A percentile compares a stretch with the other conserved stretches of the same genome.
phyloP scores from a whole-genome alignment of 2,888 invertebrate genomes.

The Glomeris marginata region DNA sequence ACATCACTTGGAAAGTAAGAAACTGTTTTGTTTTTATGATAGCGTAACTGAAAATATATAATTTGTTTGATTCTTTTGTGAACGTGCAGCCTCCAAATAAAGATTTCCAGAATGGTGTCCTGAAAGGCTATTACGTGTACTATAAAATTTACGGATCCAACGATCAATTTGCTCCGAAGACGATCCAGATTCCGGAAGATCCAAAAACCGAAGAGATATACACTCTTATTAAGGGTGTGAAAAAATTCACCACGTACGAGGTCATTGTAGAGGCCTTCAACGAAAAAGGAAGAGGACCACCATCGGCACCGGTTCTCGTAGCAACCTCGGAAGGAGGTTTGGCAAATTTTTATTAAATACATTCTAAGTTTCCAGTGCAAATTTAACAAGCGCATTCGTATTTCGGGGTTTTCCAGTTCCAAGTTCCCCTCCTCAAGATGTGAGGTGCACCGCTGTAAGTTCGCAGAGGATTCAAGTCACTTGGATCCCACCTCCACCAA shows the following conservation, averaged over 20 bases:
- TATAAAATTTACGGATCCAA: constrained; percentile 25
- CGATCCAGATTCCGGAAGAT: constrained; percentile 15
- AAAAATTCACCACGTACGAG: constrained; percentile 20
- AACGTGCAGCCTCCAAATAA: constrained; percentile 28
- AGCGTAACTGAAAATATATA: not conserved
- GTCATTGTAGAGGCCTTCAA: constrained; percentile 22
- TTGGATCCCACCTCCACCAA: constrained; percentile 32
- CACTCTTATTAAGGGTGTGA: constrained; percentile 24
- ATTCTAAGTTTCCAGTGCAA: not conserved
- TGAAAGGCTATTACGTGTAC: constrained; percentile 32
- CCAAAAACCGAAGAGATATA: constrained; percentile 18
- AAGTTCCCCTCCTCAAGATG: constrained; percentile 31
- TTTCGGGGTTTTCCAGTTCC: constrained; percentile 28
- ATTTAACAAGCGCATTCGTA: no score
- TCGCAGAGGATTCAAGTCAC: constrained; percentile 31
- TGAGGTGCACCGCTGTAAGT: constrained; percentile 29
- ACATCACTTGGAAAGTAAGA: constrained; percentile 25
- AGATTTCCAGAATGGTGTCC: constrained; percentile 28
- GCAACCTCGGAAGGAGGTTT: constrained; percentile 22
- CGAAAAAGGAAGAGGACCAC: constrained; percentile 21
- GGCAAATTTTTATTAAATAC: not conserved
- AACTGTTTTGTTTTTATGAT: not conserved
- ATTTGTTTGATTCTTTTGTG: constrained; percentile 21
- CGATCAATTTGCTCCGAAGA: constrained; percentile 14
- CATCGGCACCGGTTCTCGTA: constrained; percentile 17